phyloP scores from a whole-genome alignment of 2,888 invertebrate species.

The Calliphora vomitoria region DNA sequence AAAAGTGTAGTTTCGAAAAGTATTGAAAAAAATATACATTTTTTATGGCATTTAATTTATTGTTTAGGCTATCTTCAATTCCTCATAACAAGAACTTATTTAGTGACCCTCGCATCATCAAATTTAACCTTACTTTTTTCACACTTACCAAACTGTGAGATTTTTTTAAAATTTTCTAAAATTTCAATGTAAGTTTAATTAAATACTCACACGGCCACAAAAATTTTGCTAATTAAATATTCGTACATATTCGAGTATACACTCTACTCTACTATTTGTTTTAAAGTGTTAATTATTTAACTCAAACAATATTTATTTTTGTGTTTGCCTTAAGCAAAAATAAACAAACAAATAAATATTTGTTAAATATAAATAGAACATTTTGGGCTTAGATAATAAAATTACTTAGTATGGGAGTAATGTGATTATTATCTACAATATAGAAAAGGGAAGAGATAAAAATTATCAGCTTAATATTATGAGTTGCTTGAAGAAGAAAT shows the following conservation, averaged over 20 bases:
- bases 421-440: constrained; percentile 3
- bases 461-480: background rate
- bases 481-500: background rate
- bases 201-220: constrained; percentile 1
- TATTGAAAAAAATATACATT: no score
- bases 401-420: background rate
- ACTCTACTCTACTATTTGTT: constrained; percentile 51
- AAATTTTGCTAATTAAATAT: constrained; percentile 59
- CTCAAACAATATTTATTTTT: constrained; percentile 38
- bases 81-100: no score
- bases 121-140: background rate
- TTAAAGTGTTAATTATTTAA: constrained; percentile 67
- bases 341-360: constrained; percentile 49
- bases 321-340: constrained; percentile 20
- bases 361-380: constrained; percentile 48
- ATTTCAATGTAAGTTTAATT: background rate
- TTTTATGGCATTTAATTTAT: no score
- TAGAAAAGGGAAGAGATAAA: background rate
- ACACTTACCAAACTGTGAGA: background rate
- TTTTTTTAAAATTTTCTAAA: constrained; percentile 19
- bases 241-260: constrained; percentile 33
- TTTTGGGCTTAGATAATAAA: constrained; percentile 41
- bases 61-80: no score
- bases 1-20: no score
- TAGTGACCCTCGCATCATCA: no score